Conservation (phyloP, 2,797 vertebrate genomes). For the Choloepus didactylus region DNA sequence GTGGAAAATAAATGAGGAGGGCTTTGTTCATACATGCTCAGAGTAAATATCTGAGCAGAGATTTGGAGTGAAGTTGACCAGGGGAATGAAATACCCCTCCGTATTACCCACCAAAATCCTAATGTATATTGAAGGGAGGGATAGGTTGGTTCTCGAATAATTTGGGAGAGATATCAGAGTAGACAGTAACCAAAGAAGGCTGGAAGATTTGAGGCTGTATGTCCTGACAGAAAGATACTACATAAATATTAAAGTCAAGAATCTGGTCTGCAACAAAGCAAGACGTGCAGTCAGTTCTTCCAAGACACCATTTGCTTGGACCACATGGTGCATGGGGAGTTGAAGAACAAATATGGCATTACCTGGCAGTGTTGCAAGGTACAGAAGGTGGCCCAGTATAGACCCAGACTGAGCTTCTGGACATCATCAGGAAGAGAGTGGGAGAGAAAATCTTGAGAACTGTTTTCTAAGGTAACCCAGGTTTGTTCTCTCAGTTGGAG, state of each 20-base stretch:
- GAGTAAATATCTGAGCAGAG: neutral
- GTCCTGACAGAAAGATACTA: neutral
- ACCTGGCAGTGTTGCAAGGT: neutral
- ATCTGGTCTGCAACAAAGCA: neutral
- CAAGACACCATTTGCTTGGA: neutral
- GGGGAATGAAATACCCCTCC: neutral
- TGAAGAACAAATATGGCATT: neutral
- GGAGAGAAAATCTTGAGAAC: neutral
- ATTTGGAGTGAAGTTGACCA: neutral
- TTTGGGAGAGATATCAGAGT: neutral
- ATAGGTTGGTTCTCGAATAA: neutral
- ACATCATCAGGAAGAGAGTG: too few relatives aligned
- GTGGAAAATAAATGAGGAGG: neutral
- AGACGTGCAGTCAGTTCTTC: neutral
- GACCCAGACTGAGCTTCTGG: neutral
- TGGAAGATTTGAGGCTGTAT: neutral
- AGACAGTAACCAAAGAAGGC: neutral
- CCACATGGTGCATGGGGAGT: accelerated
- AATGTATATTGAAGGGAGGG: neutral
- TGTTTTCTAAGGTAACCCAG: neutral
- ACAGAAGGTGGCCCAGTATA: too few relatives aligned
- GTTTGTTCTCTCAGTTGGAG: neutral
- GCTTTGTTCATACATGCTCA: neutral
- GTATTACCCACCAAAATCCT: neutral
- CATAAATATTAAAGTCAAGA: neutral